Percentiles rank a stretch among this genome's conserved stretches.
Conservation (phyloP, 2,797 vertebrate species). For the Falco berigora region DNA sequence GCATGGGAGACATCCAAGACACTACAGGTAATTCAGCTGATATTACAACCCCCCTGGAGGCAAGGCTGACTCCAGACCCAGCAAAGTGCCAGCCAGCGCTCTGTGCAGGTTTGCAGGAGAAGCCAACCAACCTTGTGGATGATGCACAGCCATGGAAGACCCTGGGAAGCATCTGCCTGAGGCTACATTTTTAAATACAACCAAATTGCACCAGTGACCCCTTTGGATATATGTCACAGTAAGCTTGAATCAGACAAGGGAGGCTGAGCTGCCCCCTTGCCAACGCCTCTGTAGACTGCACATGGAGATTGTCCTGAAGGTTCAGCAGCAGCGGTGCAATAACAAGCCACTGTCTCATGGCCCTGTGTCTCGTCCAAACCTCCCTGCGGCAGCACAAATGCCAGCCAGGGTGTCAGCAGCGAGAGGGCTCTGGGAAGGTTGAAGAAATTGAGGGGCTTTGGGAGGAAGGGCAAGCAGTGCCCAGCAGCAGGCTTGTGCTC, state of each 20-base stretch:
- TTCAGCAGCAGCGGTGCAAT: not conserved
- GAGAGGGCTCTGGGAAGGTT: not conserved
- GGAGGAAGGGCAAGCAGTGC: not conserved
- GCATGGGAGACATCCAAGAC: not conserved
- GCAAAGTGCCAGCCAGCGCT: not conserved
- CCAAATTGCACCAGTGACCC: not conserved
- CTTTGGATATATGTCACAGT: not conserved
- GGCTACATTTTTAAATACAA: not conserved
- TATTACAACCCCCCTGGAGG: not conserved
- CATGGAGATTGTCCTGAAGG: not conserved
- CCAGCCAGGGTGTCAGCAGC: not conserved
- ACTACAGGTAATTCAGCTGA: not conserved
- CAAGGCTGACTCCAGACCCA: not conserved
- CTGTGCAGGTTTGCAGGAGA: not conserved
- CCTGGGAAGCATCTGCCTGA: not conserved
- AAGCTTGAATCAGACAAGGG: not conserved
- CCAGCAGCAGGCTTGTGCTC: not conserved
- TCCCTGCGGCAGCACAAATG: not conserved
- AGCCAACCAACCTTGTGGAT: not conserved
- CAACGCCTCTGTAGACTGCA: too few species aligned
- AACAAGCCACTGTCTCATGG: not conserved
- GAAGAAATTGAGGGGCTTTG: not conserved
- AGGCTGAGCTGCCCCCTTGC: not conserved
- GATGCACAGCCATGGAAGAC: not conserved
- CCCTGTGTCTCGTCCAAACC: rapidly evolving